Conservation (phyloP, 2,113 vertebrate species). For the Ramphastos sulfuratus region DNA sequence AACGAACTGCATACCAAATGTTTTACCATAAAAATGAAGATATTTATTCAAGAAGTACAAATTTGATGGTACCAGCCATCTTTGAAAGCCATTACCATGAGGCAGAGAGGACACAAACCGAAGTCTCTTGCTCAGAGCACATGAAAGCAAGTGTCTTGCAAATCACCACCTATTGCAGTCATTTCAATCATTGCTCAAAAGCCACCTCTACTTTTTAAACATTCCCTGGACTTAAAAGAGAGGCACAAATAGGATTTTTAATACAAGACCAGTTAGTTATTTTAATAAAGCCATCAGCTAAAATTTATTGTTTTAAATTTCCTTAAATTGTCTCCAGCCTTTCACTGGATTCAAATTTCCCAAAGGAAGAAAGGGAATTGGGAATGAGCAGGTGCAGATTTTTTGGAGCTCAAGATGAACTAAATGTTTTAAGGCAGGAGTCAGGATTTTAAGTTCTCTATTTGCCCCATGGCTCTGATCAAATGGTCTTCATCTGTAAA, state of each 20-base stretch:
- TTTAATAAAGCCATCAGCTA: constrained; percentile 41
- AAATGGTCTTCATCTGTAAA: neutral
- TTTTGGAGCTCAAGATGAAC: constrained; percentile 23
- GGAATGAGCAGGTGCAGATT: constrained; percentile 4
- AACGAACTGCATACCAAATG: neutral
- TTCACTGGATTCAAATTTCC: constrained; percentile 13
- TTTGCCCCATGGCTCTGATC: constrained; percentile 55
- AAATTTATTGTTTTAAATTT: neutral
- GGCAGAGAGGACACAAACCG: constrained; percentile 62
- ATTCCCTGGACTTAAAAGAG: constrained; percentile 68
- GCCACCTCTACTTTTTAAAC: constrained; percentile 50
- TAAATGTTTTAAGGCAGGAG: constrained; percentile 60
- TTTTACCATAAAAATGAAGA: constrained; percentile 72
- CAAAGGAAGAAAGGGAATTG: neutral
- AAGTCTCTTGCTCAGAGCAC: constrained; percentile 45
- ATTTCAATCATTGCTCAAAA: constrained; percentile 33
- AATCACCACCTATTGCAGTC: neutral
- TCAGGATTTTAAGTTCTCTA: constrained; percentile 44
- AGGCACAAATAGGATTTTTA: constrained; percentile 61
- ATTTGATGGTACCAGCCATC: constrained; percentile 77
- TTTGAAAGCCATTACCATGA: constrained; percentile 73
- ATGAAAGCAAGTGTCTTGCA: constrained; percentile 13
- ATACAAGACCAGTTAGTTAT: constrained; percentile 55
- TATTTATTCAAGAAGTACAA: constrained; percentile 78
- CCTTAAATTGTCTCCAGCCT: constrained; percentile 23